Evolutionary conservation across 2,113 vertebrate genomes (phyloP).

Genomic region (Oreochromis tanganicae): DNA sequence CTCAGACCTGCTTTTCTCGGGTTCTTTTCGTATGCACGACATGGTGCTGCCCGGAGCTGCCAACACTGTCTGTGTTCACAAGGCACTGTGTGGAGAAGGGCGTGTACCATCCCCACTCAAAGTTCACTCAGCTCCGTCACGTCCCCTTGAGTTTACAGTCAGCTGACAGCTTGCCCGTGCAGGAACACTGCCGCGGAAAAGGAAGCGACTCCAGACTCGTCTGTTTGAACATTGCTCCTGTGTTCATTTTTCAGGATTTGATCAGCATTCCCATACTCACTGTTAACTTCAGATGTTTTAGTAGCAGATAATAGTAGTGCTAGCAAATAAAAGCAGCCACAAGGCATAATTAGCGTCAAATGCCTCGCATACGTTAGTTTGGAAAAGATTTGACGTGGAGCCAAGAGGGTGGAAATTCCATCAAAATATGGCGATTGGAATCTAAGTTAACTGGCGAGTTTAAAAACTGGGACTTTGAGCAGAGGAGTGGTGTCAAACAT

Average conservation of each 20-base stretch:
- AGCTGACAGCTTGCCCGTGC: background rate
- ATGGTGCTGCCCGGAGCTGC: conserved; percentile 24
- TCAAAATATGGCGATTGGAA: background rate
- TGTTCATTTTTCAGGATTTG: background rate
- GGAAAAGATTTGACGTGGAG: background rate
- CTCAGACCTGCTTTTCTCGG: conserved; percentile 51
- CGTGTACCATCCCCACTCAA: conserved; percentile 45
- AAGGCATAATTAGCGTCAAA: background rate
- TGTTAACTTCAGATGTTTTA: background rate
- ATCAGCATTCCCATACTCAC: background rate
- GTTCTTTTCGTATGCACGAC: conserved; percentile 52
- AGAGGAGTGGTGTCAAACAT: background rate
- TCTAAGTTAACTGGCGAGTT: background rate
- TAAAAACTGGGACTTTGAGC: background rate
- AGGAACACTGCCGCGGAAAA: background rate
- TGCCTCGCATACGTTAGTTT: background rate
- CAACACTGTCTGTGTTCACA: background rate
- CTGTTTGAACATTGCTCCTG: background rate
- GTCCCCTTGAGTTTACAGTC: background rate
- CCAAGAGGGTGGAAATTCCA: background rate
- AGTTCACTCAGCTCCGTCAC: conserved; percentile 22
- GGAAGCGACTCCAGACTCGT: background rate
- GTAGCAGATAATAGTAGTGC: background rate
- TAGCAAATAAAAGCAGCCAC: background rate
- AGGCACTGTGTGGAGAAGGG: conserved; percentile 16